Conservation (phyloP, 1,140 invertebrate species). For the Diorhabda carinulata region DNA sequence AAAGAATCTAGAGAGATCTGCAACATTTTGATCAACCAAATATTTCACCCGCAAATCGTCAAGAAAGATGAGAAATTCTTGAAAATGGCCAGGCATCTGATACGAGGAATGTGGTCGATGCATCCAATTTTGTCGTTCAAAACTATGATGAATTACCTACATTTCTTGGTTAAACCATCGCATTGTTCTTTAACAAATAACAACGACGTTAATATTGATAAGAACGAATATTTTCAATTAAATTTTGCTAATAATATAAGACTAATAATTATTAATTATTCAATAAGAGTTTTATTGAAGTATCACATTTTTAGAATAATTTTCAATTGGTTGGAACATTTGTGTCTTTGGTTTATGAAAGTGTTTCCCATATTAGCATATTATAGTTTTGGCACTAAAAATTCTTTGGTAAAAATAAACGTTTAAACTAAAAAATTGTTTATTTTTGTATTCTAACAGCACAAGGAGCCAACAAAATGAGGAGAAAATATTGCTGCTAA, state of each 20-base stretch:
- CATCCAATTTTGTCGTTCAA: conserved; percentile 35
- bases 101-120: conserved; percentile 39
- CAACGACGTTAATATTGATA: conserved; percentile 3
- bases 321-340: conserved; percentile 27
- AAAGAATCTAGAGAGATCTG: conserved; percentile 43
- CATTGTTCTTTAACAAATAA: background rate
- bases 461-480: no score
- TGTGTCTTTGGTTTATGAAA: conserved; percentile 36
- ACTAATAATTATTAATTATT: no score
- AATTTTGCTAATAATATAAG: background rate
- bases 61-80: conserved; percentile 30
- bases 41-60: conserved; percentile 29
- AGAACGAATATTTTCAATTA: conserved; percentile 17
- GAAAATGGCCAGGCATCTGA: conserved; percentile 33
- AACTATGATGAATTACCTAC: conserved; percentile 29
- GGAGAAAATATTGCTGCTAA: no score
- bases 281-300: conserved; percentile 14
- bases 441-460: no score
- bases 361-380: conserved; percentile 40
- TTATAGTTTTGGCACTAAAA: conserved; percentile 34
- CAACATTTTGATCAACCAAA: conserved; percentile 28
- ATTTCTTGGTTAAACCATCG: conserved; percentile 21
- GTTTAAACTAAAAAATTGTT: background rate
- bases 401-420: conserved; percentile 21
- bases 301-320: conserved; percentile 27